Base-by-base conservation (phyloP, 2,888 invertebrate species). In the Ophion ventricosus region DNA sequence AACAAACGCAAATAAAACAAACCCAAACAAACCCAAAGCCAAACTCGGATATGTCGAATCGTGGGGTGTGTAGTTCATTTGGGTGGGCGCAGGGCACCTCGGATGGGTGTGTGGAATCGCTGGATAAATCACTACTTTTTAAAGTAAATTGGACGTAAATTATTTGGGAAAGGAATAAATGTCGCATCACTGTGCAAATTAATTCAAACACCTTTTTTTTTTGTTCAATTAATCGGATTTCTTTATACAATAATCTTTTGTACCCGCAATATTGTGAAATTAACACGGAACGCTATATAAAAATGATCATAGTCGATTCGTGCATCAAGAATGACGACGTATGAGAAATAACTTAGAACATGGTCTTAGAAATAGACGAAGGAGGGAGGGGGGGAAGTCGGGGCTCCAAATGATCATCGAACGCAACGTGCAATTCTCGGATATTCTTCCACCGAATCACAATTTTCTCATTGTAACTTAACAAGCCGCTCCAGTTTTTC, bases 301-400 rank as follows among this genome's bases (percentile, higher is more conserved):
- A 80, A 85, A 80, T 82, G 40, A 63, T 76, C 66, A 73, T 69
- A 82, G n/a, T 80, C 35, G 23, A 80, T 77, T 49, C 63, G 43
- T 63, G 66, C 40, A 57, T 73, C 54, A 43, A 49, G 25, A 17
- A 77, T 57, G 67, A 73, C 49, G 63, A 74, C 26, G 66, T 49
- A 67, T 72, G 20, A 54, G 80, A 69, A 85, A 82, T 85, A 85
- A 85, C 82, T 85, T 85, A 85, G 77, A 79, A 80, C 63, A 73
- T 64, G 81, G 70, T 79, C 78, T 70, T 66, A 67, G 40, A 25
- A 64, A 26, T 66, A 43, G 35, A 77, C 59, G n/a, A n/a, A n/a
- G n/a, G n/a, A n/a, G n/a, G n/a, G n/a, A n/a, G n/a, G n/a, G n/a
- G n/a, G n/a, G n/a, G n/a, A n/a, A n/a, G n/a, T n/a, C n/a, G 64